Percentiles rank a stretch among this genome's conserved stretches.
phyloP scores from a whole-genome alignment of 1,140 invertebrate genomes.

The Drosophila serrata region DNA sequence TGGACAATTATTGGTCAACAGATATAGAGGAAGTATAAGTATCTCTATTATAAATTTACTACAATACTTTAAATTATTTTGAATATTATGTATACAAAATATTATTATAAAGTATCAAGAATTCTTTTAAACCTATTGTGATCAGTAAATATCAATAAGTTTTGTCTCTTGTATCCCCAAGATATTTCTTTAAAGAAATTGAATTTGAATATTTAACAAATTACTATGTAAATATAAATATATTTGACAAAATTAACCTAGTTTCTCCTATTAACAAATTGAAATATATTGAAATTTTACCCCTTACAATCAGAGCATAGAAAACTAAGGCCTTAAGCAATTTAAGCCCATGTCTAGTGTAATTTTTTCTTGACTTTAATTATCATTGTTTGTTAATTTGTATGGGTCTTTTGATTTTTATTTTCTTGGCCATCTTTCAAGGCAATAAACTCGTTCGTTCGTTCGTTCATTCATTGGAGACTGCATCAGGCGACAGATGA shows the following conservation, averaged over 20 bases:
- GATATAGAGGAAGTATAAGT: too few species aligned
- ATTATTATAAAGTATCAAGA: too few species aligned
- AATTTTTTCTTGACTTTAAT: not conserved
- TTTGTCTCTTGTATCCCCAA: too few species aligned
- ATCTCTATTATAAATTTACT: not conserved
- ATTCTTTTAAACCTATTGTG: too few species aligned
- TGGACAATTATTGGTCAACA: not conserved
- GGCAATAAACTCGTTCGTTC: conserved; percentile 65
- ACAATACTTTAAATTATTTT: not conserved
- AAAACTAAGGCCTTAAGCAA: not conserved
- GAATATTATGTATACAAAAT: too few species aligned
- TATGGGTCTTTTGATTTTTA: conserved; percentile 4
- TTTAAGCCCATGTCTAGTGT: not conserved
- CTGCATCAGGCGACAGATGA: conserved; percentile 65
- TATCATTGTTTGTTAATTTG: conserved; percentile 14
- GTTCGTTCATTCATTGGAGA: conserved; percentile 52
- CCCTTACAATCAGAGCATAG: not conserved
- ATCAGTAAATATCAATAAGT: too few species aligned
- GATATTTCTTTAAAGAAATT: too few species aligned
- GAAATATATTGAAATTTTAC: not conserved
- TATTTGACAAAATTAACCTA: too few species aligned
- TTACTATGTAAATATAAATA: too few species aligned
- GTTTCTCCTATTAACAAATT: too few species aligned
- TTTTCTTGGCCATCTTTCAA: conserved; percentile 62
- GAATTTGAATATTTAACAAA: too few species aligned